Base-by-base conservation (phyloP, 2,797 vertebrate genomes). In the Coluber constrictor region DNA sequence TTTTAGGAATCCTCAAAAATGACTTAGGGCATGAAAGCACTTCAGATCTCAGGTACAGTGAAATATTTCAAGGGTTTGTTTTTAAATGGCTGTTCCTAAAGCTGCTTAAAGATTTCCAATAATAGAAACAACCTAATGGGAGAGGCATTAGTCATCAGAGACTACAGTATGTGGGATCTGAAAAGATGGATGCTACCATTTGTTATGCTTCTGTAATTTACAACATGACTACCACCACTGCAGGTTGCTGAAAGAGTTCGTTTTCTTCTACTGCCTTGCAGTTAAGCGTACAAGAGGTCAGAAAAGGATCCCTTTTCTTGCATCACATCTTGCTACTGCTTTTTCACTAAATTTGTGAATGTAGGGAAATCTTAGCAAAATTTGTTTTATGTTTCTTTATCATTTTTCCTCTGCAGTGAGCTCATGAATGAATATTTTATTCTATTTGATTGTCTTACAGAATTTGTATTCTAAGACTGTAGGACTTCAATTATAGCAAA, bases 81-180 rank as follows among this genome's bases (percentile, higher is more conserved):
- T 90, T 86, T 93, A 92, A 94, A 92, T 74, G 90, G n/a, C 37
- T 92, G 61, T 4, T 90, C 51, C 83, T 86, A 87, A 94, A 94
- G 23, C 74, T 93, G 7, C 89, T 93, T 90, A 91, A 94, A 94
- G 87, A 70, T 57, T 87, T 92, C 88, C 94, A 89, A 43, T 93
- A 90, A 32, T 92, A 51, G 25, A 18, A 37, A 25, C 89, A 70
- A 86, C 86, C 32, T 91, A 92, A 25, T 63, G 91, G 87, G 55
- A 91, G 15, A 90, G 92, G 10, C 74, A 54, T 94, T 13, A 37
- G 29, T 93, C 94, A 92, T 83, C 86, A 51, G 94, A 95, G 92
- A 66, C 89, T 47, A 83, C 9, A 47, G 79, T 0, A 60, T 55
- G 43, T 56, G 90, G 70, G 89, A 27, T 29, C 51, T 63, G 93